Evolutionary conservation across 2,888 invertebrate species (phyloP), one percentile per base, ranked within the genome.

Genomic region (Octodonta nipae): DNA sequence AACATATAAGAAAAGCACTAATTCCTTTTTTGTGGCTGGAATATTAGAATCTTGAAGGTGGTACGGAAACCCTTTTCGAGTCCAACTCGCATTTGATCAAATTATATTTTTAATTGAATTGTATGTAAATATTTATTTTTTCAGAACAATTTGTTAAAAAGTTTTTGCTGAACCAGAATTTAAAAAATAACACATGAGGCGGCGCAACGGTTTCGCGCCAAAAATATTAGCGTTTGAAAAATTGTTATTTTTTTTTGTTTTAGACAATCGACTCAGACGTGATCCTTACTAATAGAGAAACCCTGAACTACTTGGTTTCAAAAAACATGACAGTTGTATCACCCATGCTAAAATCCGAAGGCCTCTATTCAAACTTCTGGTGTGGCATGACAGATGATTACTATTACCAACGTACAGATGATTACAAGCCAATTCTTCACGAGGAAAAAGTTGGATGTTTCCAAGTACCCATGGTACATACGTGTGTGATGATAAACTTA

Each of bases 321-420:
- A 75, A 78, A 44, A 65, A 72, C 20, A 50, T 73, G 8, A 67
- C 73, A 3, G 66, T 91, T 6, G 73, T 79, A 3, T 80, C 89
- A 1, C 93, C 95, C 1, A 78, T 93, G 78, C 64, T 95, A 15
- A 67, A 75, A 32, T 85, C 91, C 0, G 83, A 87, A 37, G 83
- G 85, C 8, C 60, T 84, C 20, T 95, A 93, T 59, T 88, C 89
- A 11, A 96, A 96, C 60, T 96, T 88, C 61, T 96, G 95, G 95
- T 84, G 84, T 47, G 93, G 83, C 3, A 91, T 95, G 85, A 76
- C 82, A 0, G 67, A 74, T 1, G 71, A 81, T 38, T 89, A 81
- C 55, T 84, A 92, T 56, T 88, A 88, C 54, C 61, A 71, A 42
- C 68, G 92, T 49, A 85, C 88, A 0, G 80, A 84, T 4, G 77